These are phyloP conservation scores for Lepus timidus DNA, from an alignment of 2,113 vertebrate genomes.

Conservation along the genomic window DNA sequence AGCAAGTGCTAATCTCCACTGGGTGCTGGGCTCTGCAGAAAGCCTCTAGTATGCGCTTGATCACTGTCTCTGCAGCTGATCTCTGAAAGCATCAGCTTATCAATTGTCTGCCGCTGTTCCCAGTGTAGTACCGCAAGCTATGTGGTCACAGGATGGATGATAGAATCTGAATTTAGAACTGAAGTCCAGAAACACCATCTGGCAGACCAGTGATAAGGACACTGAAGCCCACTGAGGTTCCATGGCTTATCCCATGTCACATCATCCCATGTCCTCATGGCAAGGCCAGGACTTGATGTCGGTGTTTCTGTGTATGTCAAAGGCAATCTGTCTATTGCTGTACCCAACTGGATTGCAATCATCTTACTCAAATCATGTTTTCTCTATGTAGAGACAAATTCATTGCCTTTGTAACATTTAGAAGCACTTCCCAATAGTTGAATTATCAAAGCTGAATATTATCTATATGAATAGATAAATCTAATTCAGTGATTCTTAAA, in stretches of 20 bases:
- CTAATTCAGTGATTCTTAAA: not conserved
- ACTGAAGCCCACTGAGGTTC: not conserved
- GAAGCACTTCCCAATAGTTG: not conserved
- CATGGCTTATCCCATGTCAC: not conserved
- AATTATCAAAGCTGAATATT: not conserved
- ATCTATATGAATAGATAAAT: not conserved
- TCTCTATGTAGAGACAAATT: conserved; percentile 31
- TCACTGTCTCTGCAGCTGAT: not conserved
- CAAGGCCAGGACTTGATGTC: not conserved
- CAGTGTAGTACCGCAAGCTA: not conserved
- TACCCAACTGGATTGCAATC: not conserved
- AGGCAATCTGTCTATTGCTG: not conserved
- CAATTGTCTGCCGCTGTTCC: not conserved
- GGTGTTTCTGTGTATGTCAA: not conserved
- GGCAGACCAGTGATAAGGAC: not conserved
- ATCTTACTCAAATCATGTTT: conserved; percentile 3
- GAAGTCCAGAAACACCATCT: not conserved
- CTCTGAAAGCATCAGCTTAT: not conserved
- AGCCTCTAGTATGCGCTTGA: not conserved
- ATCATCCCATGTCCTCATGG: not conserved
- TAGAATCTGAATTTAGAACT: not conserved
- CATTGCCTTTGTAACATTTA: not conserved
- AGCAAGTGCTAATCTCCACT: not conserved
- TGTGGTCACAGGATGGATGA: not conserved
- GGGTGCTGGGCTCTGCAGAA: not conserved